These are phyloP conservation scores for Pogonomyrmex barbatus DNA, from an alignment of 1,140 invertebrate genomes.

Conservation along the genomic window DNA sequence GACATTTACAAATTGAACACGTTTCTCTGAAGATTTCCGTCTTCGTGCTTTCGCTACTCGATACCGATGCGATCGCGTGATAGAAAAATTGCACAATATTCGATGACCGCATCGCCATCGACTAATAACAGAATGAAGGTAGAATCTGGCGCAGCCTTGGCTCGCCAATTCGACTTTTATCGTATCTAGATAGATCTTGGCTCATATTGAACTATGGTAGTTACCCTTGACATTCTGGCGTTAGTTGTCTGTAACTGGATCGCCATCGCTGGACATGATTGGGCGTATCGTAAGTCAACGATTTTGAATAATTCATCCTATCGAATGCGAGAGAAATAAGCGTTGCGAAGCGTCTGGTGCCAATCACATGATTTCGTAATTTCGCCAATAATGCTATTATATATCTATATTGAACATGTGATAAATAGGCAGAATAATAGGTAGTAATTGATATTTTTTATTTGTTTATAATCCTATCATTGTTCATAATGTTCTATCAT, in stretches of 20 bases:
- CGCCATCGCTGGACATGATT: conserved; percentile 25
- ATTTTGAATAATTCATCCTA: conserved; percentile 50
- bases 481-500: background rate
- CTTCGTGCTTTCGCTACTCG: background rate
- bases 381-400: background rate
- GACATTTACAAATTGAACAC: conserved; percentile 3
- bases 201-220: conserved; percentile 52
- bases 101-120: conserved; percentile 35
- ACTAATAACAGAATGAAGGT: conserved; percentile 54
- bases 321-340: conserved; percentile 15
- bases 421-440: background rate
- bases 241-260: conserved; percentile 47
- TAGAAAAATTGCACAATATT: conserved; percentile 34
- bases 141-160: conserved; percentile 56
- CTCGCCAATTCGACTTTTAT: conserved; percentile 45
- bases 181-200: conserved; percentile 62
- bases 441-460: background rate
- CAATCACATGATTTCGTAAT: background rate
- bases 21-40: conserved; percentile 11
- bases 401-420: background rate
- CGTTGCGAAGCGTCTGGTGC: background rate
- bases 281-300: conserved; percentile 54
- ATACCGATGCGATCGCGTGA: conserved; percentile 32
- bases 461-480: background rate
- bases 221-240: conserved; percentile 60